Evolutionary conservation across 2,113 vertebrate species (phyloP), one percentile per base, ranked within the genome.

Genomic region (Corythornis cristatus): DNA sequence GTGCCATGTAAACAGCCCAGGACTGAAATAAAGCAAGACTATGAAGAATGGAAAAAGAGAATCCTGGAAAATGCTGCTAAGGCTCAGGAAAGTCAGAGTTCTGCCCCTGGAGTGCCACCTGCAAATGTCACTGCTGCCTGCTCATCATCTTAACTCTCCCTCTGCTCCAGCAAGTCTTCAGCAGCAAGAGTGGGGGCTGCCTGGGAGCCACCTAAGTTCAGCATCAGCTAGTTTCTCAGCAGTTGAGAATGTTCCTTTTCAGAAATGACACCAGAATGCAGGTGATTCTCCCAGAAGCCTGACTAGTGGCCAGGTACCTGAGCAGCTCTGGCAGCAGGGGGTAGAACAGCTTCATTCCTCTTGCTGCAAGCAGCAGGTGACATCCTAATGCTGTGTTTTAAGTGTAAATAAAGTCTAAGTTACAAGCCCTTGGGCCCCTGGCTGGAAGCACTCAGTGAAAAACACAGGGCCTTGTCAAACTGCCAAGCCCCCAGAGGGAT

Each of bases 41-140:
- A 99, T 65, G 98, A 99, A 93, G 98, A 98, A 86, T 99, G 98
- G 98, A 98, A 98, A 93, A 98, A 94, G 95, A 98, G 95, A 79
- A 98, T 99, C 91, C 93, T 99, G 67, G 98, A 98, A 97, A 99
- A 98, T 0, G 98, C 98, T 46, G 79, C 97, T 54, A 98, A 97
- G 94, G 95, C 97, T n/a, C 97, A 74, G 74, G 79, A 76, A 23
- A 56, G 21, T 26, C 22, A 75, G 57, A 96, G 12, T 37, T 29
- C 35, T 56, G 58, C 46, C 35, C 78, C 67, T 67, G 31, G 26
- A 26, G 9, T 50, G 37, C 45, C 61, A 45, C 12, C 79, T 48
- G 83, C 31, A 31, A 74, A 42, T 11, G 16, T 1, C 33, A 53
- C 77, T 70, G 70, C 87, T 48, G 42, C 89, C 45, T 60, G 83